A percentile compares a stretch with the other conserved stretches of the same genome.
Conservation (phyloP, 2,797 vertebrate species). For the Alcedo atthis region DNA sequence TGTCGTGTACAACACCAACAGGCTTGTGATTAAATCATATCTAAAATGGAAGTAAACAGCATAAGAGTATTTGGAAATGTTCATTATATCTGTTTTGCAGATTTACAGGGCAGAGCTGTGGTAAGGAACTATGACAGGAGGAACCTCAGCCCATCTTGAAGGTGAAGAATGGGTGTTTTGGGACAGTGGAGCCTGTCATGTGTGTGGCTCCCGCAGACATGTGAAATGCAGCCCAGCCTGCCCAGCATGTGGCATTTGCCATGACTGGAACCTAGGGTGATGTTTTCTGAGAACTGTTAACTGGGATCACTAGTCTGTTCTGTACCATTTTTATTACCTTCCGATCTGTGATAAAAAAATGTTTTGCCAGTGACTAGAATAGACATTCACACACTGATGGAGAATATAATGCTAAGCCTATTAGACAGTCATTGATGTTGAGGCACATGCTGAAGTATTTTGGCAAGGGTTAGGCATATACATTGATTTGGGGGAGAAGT, state of each 20-base stretch:
- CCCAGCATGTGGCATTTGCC: background rate
- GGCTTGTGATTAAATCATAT: background rate
- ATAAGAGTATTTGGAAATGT: background rate
- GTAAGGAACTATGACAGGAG: background rate
- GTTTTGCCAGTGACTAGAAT: background rate
- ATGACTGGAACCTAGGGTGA: background rate
- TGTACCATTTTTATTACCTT: background rate
- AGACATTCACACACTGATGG: background rate
- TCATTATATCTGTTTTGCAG: background rate
- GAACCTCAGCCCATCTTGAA: background rate
- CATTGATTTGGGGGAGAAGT: background rate
- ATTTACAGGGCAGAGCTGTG: background rate
- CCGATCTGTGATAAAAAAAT: background rate
- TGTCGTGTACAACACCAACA: accelerated
- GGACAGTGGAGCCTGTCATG: accelerated
- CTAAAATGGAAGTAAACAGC: background rate
- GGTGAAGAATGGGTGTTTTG: accelerated
- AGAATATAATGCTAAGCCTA: background rate
- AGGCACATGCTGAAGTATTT: background rate
- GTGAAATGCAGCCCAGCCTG: background rate
- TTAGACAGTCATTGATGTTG: background rate
- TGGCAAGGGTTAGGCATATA: background rate
- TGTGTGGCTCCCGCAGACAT: accelerated
- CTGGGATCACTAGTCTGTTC: background rate
- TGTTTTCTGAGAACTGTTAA: background rate